Evolutionary conservation across 1,140 invertebrate genomes (phyloP), one percentile per base, ranked within the genome.

Genomic region (Bombus difficillimus): DNA sequence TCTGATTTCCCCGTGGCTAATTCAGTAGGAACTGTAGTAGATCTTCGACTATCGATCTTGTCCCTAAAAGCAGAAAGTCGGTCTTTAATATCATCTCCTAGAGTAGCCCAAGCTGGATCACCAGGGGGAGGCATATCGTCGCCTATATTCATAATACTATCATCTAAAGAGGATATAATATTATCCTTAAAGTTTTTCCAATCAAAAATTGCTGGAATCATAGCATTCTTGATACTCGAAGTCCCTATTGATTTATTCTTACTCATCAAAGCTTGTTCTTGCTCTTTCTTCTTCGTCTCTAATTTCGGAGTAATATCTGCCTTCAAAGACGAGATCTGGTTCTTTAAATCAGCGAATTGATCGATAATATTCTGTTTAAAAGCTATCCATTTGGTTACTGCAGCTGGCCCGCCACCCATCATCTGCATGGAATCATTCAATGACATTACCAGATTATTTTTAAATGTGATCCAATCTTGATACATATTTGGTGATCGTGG

Each of bases 401-500:
- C 28, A 3, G 73, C 22, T 59, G 74, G 43, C 22, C 69, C 68
- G 22, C 53, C 73, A 22, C 62, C 59, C 22, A 88, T 66, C 8
- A 69, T 78, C 0, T 34, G 39, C 43, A 90, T 72, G 3, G 85
- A 86, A 15, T 87, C 62, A 13, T 85, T 90, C 39, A 91, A 34
- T 1, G 72, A 66, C 37, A 53, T 82, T 15, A 66, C 41, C 9
- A 89, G 25, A 3, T 87, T 57, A n/a, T 6, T 68, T 64, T 88
- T 91, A 12, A 91, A 91, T 4, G 1, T 74, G 4, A 86, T 69
- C 88, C 91, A 92, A 62, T 90, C 85, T 12, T 77, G 71, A 37
- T 77, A 76, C 15, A 82, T 12, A 3, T 34, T 41, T 13, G 66
- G 1, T 47, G 71, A 57, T 4, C 10, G 71, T 0, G 39, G 0